phyloP scores from a whole-genome alignment of 2,113 vertebrate genomes.

The Balaenoptera acutorostrata region DNA sequence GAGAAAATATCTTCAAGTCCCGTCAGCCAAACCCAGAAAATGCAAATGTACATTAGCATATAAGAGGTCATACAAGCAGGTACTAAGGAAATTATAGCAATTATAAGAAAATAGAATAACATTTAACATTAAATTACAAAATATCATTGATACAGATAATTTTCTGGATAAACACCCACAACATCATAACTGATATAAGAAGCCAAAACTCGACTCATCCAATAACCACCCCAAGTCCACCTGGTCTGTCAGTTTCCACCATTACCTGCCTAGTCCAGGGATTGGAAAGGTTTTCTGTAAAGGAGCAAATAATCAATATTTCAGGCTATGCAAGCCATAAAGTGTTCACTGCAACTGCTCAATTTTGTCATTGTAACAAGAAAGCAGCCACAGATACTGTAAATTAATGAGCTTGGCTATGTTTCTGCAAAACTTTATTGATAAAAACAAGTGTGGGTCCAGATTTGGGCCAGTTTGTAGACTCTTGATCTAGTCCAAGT shows the following conservation, averaged over 20 bases:
- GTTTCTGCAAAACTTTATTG: neutral
- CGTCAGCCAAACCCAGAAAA: neutral
- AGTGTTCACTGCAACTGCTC: neutral
- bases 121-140: neutral
- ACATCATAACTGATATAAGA: neutral
- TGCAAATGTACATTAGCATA: neutral
- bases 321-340: neutral
- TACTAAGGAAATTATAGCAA: neutral
- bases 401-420: neutral
- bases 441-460: neutral
- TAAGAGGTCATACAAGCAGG: neutral
- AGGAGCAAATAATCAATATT: neutral
- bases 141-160: neutral
- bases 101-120: neutral
- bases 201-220: neutral
- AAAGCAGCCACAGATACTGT: neutral
- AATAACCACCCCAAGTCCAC: neutral
- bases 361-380: neutral
- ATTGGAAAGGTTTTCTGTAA: neutral
- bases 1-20: neutral
- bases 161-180: neutral
- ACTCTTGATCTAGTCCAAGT: neutral
- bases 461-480: neutral
- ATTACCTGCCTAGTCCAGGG: too few species aligned
- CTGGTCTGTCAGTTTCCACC: neutral